Conservation (phyloP, 2,113 vertebrate genomes). For the Tachycineta bicolor region DNA sequence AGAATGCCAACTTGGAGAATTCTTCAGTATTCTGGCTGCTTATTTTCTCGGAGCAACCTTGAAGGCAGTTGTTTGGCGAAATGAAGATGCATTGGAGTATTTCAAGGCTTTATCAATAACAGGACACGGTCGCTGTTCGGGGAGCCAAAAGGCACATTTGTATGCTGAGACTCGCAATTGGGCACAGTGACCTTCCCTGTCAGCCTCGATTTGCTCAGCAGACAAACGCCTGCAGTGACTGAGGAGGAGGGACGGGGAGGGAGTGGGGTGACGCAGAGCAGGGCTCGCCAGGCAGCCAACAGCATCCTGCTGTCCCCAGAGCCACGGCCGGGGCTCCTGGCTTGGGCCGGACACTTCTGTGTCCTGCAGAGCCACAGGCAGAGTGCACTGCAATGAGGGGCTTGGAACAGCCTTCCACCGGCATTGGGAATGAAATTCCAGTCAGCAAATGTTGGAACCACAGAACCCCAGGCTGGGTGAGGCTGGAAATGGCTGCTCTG, state of each 20-base stretch:
- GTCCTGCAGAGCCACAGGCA: not conserved
- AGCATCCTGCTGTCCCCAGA: not conserved
- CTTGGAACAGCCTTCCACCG: not conserved
- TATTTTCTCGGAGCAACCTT: constrained; percentile 77
- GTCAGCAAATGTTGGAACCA: not conserved
- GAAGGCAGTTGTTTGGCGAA: constrained; percentile 75
- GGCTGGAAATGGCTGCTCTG: not conserved
- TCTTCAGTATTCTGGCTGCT: constrained; percentile 61
- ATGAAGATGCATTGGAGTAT: constrained; percentile 80
- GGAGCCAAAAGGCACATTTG: constrained; percentile 74
- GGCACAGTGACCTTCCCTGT: constrained; percentile 79
- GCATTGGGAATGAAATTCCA: not conserved
- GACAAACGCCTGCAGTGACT: constrained; percentile 68
- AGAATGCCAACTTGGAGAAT: constrained; percentile 76
- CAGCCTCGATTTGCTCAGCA: constrained; percentile 68
- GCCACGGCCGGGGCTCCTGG: not conserved
- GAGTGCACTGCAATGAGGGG: not conserved
- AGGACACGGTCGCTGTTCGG: constrained; percentile 57
- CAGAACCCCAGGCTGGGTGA: fast-evolving
- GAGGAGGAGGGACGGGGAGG: constrained; percentile 56
- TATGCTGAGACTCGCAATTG: constrained; percentile 68
- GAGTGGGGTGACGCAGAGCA: not conserved
- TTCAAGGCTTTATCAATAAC: constrained; percentile 82
- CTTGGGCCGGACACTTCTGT: not conserved
- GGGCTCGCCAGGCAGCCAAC: not conserved